phyloP scores from a whole-genome alignment of 2,888 invertebrate species.

The Campaea margaritaria region DNA sequence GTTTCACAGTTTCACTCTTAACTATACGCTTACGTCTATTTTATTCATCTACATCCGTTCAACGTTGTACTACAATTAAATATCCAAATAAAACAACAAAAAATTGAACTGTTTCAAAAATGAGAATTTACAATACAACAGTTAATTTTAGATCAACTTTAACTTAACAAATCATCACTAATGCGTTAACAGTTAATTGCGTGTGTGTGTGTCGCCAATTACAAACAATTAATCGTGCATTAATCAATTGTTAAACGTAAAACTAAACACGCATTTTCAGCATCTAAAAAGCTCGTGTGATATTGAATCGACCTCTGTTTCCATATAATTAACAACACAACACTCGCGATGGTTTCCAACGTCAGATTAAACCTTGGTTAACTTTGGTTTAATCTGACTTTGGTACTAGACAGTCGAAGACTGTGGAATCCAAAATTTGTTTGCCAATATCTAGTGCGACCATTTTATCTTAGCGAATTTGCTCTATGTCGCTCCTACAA shows the following conservation, averaged over 20 bases:
- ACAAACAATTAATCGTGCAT: conserved; percentile 6
- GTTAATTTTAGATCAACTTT: conserved; percentile 27
- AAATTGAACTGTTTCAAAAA: conserved; percentile 29
- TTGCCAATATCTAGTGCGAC: not conserved
- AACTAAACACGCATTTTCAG: too few relatives aligned
- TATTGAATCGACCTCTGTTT: too few relatives aligned
- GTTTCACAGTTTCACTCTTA: conserved; percentile 75
- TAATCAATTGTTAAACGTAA: not conserved
- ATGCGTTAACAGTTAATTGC: conserved; percentile 12
- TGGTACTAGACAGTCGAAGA: too few relatives aligned
- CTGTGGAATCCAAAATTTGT: not conserved
- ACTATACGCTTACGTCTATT: conserved; percentile 68
- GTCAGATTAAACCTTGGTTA: too few relatives aligned
- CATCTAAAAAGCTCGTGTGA: too few relatives aligned
- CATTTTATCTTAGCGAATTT: not conserved
- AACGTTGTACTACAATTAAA: conserved; percentile 50
- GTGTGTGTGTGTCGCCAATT: not conserved
- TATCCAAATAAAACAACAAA: conserved; percentile 48
- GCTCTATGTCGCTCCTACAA: not conserved
- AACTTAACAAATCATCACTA: conserved; percentile 20
- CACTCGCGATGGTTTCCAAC: not conserved
- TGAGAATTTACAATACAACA: conserved; percentile 32
- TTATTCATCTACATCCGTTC: conserved; percentile 57
- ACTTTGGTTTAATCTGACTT: not conserved
- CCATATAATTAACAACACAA: too few relatives aligned